These are phyloP conservation scores for Myocastor coypus DNA, from an alignment of 2,113 vertebrate species.

Conservation along the genomic window DNA sequence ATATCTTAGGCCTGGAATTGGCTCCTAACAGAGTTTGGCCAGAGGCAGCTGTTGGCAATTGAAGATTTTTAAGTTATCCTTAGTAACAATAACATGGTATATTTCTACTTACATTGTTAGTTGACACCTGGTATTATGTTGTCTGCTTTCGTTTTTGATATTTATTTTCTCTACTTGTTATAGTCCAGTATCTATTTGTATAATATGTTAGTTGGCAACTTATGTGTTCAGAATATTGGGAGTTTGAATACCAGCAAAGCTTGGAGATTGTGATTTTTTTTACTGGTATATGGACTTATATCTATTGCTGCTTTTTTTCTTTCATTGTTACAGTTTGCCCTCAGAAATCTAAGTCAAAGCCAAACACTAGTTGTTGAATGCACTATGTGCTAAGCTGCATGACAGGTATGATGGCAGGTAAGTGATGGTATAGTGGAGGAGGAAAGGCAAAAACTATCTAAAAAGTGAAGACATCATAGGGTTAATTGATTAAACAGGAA, in stretches of 20 bases:
- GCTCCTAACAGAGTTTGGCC: not conserved
- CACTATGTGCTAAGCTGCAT: not conserved
- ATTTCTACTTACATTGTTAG: conserved; percentile 61
- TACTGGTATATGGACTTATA: conserved; percentile 65
- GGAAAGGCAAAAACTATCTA: not conserved
- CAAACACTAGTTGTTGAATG: conserved; percentile 35
- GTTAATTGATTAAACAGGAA: conserved; percentile 3
- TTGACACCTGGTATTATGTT: conserved; percentile 59
- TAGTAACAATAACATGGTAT: conserved; percentile 68
- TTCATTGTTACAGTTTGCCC: not conserved
- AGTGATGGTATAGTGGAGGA: not conserved
- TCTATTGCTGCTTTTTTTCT: conserved; percentile 52
- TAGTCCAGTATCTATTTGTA: not conserved
- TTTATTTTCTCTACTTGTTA: conserved; percentile 68
- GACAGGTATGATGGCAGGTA: not conserved
- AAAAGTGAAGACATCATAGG: not conserved
- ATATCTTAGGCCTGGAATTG: not conserved
- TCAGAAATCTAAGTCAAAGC: conserved; percentile 58
- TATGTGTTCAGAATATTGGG: conserved; percentile 51
- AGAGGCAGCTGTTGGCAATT: conserved; percentile 64
- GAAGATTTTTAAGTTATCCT: conserved; percentile 75
- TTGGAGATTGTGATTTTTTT: conserved; percentile 73
- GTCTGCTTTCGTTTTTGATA: conserved; percentile 34
- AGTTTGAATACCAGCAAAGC: conserved; percentile 66
- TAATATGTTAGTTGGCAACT: conserved; percentile 51